Conservation (phyloP, 2,888 invertebrate species). For the Lysandra coridon region DNA sequence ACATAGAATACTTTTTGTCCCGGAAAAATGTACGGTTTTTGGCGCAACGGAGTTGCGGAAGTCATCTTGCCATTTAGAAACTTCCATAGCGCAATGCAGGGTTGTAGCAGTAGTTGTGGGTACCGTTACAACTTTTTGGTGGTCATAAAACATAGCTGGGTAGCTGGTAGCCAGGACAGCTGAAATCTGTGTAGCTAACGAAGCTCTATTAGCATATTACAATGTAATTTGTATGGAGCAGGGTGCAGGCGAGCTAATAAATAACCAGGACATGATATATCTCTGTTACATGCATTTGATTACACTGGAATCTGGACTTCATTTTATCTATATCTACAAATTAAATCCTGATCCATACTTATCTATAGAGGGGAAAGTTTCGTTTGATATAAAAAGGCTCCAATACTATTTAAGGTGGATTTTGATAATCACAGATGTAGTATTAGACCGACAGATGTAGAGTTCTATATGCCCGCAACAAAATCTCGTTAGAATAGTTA, state of each 20-base stretch:
- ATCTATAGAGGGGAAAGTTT: not conserved
- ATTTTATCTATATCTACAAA: not conserved
- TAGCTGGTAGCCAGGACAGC: not conserved
- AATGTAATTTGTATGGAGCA: slow-evolving; percentile 13
- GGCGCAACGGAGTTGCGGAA: too few relatives aligned
- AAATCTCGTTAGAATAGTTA: too few relatives aligned
- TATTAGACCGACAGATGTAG: too few relatives aligned
- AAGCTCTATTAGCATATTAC: slow-evolving; percentile 9
- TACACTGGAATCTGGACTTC: not conserved
- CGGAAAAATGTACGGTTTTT: too few relatives aligned
- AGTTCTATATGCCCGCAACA: too few relatives aligned
- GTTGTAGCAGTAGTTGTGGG: too few relatives aligned
- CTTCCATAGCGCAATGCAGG: too few relatives aligned
- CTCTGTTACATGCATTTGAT: not conserved
- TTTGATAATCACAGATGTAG: too few relatives aligned
- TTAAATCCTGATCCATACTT: not conserved
- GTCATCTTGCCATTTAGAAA: too few relatives aligned
- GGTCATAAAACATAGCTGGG: not conserved
- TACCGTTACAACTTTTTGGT: not conserved
- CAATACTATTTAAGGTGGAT: too few relatives aligned
- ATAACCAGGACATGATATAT: not conserved
- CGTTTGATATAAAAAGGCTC: too few relatives aligned
- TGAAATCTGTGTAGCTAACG: slow-evolving; percentile 8
- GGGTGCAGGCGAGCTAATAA: slow-evolving; percentile 1
- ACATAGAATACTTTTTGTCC: too few relatives aligned